These are phyloP conservation scores for Andrena hattorfiana DNA, from an alignment of 2,888 invertebrate genomes.

Conservation along the genomic window DNA sequence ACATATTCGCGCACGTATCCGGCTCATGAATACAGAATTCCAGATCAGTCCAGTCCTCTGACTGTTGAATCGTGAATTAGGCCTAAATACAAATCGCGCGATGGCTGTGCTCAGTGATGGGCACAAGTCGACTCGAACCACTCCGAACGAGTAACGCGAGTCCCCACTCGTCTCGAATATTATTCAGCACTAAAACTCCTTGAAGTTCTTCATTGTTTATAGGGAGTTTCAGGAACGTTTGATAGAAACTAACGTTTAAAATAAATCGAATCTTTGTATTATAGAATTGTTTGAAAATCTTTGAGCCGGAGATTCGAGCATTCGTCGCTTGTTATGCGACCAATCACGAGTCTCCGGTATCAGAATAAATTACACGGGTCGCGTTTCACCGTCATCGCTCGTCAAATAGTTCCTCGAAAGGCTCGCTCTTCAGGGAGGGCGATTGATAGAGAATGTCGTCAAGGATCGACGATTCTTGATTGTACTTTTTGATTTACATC, in stretches of 20 bases:
- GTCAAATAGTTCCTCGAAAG: conserved; percentile 29
- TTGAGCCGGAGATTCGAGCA: neutral
- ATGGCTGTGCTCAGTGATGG: conserved; percentile 13
- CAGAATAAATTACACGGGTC: conserved; percentile 48
- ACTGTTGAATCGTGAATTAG: conserved; percentile 57
- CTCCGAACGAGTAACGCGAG: neutral
- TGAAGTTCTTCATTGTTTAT: neutral
- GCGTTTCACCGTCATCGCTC: conserved; percentile 42
- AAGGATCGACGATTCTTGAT: conserved; percentile 11
- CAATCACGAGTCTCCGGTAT: conserved; percentile 45
- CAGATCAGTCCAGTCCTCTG: conserved; percentile 34
- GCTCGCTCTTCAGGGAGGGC: conserved; percentile 29
- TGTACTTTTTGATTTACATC: neutral
- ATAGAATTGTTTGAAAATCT: neutral
- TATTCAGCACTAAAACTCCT: too few species aligned
- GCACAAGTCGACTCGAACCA: neutral
- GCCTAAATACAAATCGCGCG: conserved; percentile 52
- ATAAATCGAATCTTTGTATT: neutral
- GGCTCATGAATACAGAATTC: conserved; percentile 45
- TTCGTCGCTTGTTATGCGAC: neutral
- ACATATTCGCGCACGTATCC: conserved; percentile 21
- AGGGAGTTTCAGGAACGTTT: neutral
- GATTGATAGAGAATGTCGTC: conserved; percentile 18
- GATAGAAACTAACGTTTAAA: neutral
- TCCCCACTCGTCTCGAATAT: neutral